phyloP scores from a whole-genome alignment of 2,888 invertebrate species.

The Cylloceria caligata region DNA sequence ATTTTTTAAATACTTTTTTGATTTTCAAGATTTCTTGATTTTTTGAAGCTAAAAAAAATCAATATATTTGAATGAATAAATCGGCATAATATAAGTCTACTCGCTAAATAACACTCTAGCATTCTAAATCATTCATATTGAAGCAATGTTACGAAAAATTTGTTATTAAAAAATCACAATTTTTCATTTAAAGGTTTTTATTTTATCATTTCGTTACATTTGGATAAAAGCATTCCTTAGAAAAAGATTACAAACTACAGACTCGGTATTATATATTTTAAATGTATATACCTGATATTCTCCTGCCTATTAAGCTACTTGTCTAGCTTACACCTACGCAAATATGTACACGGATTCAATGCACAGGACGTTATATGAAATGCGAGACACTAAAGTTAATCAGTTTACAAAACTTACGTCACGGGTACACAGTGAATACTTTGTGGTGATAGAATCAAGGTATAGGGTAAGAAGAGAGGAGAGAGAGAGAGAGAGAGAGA shows the following conservation, averaged over 20 bases:
- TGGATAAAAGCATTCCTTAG: background rate
- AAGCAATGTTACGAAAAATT: no score
- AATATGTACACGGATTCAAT: constrained; percentile 28
- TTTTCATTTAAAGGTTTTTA: no score
- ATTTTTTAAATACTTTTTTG: no score
- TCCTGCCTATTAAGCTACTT: background rate
- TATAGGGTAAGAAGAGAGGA: constrained; percentile 66
- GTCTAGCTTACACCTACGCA: constrained; percentile 17
- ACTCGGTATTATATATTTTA: background rate
- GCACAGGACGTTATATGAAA: constrained; percentile 74
- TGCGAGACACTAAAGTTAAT: constrained; percentile 80
- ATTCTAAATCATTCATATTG: no score
- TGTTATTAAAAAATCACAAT: no score
- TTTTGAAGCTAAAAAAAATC: background rate
- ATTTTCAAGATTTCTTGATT: background rate
- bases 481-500: constrained; percentile 67
- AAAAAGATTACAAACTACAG: background rate
- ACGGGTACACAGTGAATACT: constrained; percentile 67
- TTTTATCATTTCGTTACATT: no score
- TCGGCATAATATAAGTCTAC: no score
- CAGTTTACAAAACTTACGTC: constrained; percentile 67
- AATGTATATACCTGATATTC: constrained; percentile 10
- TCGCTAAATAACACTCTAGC: no score
- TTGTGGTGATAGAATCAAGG: constrained; percentile 47
- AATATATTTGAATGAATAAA: background rate